Conservation (phyloP, 2,797 vertebrate genomes). For the Oceanodroma leucorhoa region DNA sequence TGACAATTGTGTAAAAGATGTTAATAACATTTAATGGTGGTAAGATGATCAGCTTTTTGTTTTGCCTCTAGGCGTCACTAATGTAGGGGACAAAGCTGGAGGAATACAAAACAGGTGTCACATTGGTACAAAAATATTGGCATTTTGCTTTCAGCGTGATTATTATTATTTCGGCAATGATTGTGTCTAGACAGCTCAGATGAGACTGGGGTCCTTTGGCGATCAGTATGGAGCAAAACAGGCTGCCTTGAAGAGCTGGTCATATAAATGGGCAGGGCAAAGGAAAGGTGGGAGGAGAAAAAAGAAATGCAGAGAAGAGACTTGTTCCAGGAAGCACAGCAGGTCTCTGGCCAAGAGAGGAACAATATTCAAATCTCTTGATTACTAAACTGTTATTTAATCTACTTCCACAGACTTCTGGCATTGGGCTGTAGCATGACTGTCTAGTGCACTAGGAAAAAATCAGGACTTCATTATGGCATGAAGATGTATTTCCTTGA, state of each 20-base stretch:
- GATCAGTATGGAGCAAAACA: background rate
- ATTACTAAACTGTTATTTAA: background rate
- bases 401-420: background rate
- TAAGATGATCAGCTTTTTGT: background rate
- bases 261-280: background rate
- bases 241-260: background rate
- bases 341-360: background rate
- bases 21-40: background rate
- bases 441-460: background rate
- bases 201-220: background rate
- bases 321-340: background rate
- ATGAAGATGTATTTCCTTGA: background rate
- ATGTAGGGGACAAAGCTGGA: slow-evolving; percentile 26
- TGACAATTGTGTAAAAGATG: background rate
- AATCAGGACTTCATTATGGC: background rate
- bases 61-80: slow-evolving; percentile 11
- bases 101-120: slow-evolving; percentile 45
- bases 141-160: background rate
- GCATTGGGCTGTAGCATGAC: background rate
- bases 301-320: background rate
- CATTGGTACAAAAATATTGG: slow-evolving; percentile 1
- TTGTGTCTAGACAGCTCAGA: background rate
- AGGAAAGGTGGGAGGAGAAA: background rate
- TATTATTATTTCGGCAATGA: background rate
- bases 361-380: background rate